Evolutionary conservation across 1,140 invertebrate genomes (phyloP).

Genomic region (Brevipalpus yothersi): DNA sequence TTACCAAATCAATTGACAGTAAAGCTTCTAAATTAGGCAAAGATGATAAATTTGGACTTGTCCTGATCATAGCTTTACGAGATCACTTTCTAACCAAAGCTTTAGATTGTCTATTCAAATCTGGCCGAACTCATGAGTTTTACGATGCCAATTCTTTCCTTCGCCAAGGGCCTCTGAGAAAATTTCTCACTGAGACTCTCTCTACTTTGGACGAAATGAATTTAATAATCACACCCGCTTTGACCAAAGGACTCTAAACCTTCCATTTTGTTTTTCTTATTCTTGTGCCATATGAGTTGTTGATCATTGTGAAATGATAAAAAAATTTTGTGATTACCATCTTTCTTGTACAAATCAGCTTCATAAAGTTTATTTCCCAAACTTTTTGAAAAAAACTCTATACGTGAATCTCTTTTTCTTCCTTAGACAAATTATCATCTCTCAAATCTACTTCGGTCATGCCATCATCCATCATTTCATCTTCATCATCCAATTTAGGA

Average conservation of each 20-base stretch:
- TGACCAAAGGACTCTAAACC: conserved; percentile 59
- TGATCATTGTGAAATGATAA: too few species aligned
- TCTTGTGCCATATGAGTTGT: too few species aligned
- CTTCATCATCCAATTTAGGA: too few species aligned
- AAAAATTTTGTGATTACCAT: too few species aligned
- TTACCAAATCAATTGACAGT: conserved; percentile 33
- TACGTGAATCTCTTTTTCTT: too few species aligned
- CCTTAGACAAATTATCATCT: too few species aligned
- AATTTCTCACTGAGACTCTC: conserved; percentile 72
- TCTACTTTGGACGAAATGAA: conserved; percentile 75
- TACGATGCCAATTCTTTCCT: conserved; percentile 89
- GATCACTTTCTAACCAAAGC: conserved; percentile 77
- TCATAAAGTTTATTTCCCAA: too few species aligned
- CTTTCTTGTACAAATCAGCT: too few species aligned
- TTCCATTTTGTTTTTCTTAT: neutral
- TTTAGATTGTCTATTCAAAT: conserved; percentile 43
- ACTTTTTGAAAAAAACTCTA: too few species aligned
- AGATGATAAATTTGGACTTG: conserved; percentile 92
- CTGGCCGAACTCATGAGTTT: conserved; percentile 64
- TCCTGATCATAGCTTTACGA: conserved; percentile 67
- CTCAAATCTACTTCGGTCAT: too few species aligned
- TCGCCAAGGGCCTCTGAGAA: conserved; percentile 50
- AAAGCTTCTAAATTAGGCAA: conserved; percentile 66
- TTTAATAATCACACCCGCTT: conserved; percentile 71
- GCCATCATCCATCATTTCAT: too few species aligned